These are phyloP conservation scores for Bufo bufo DNA, from an alignment of 2,113 vertebrate species.

Conservation along the genomic window DNA sequence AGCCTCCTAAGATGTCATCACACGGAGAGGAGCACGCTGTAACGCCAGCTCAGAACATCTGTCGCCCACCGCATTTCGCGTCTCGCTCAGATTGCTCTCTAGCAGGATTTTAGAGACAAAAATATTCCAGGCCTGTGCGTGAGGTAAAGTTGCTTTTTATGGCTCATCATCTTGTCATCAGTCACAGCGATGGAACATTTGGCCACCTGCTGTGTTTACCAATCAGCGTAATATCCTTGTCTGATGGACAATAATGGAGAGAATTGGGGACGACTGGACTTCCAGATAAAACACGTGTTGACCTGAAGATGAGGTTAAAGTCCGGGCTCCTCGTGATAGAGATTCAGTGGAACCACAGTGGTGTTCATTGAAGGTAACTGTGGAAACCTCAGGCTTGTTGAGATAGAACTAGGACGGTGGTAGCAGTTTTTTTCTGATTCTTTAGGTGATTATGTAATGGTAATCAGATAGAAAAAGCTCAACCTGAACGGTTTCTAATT, in stretches of 20 bases:
- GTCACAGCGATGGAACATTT: conserved; percentile 45
- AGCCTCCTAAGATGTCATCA: not conserved
- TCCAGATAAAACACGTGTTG: conserved; percentile 10
- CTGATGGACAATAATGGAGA: conserved; percentile 54
- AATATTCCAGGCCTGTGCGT: conserved; percentile 3
- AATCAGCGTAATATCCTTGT: conserved; percentile 38
- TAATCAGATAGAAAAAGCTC: not conserved
- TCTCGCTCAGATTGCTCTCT: not conserved
- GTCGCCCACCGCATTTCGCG: not conserved
- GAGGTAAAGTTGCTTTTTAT: conserved; percentile 25
- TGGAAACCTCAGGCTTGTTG: not conserved
- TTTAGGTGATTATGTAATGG: not conserved
- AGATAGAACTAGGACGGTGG: not conserved
- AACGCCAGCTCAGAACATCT: not conserved
- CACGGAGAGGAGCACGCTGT: not conserved
- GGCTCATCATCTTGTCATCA: conserved; percentile 49
- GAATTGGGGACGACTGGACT: conserved; percentile 31
- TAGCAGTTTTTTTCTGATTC: not conserved
- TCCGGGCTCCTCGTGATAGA: not conserved
- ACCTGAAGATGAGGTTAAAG: conserved; percentile 25
- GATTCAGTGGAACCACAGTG: not conserved
- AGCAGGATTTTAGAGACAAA: conserved; percentile 20
- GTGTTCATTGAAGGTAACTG: not conserved
- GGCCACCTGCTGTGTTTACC: conserved; percentile 51
- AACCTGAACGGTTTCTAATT: too few species aligned